Evolutionary conservation across 2,113 vertebrate genomes (phyloP).

Genomic region (Charadrius vociferus): DNA sequence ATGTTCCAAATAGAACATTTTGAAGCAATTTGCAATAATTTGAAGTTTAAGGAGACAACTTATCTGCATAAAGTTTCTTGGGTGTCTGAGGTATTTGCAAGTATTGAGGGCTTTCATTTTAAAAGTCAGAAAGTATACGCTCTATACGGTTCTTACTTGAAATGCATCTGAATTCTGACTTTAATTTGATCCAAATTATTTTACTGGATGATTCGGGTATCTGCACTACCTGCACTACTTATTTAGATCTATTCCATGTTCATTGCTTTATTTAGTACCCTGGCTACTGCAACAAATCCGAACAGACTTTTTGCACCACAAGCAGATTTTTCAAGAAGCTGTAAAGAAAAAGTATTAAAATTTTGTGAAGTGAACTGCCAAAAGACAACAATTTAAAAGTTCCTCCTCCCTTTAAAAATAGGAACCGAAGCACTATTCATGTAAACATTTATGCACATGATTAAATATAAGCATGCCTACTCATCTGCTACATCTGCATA

Average conservation of each 20-base stretch:
- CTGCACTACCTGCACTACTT: background rate
- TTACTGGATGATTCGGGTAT: background rate
- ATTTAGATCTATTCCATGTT: background rate
- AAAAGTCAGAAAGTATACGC: background rate
- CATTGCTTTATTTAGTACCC: background rate
- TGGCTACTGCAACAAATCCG: background rate
- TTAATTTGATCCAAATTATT: background rate
- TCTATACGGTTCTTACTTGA: background rate
- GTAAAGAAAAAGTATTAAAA: background rate
- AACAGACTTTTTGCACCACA: background rate
- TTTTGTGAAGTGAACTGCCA: background rate
- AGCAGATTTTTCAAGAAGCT: background rate
- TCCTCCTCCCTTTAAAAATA: background rate
- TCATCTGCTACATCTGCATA: slow-evolving; percentile 2
- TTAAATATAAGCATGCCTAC: background rate
- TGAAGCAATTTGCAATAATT: background rate
- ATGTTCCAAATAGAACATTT: background rate
- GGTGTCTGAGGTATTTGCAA: background rate
- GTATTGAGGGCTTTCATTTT: background rate
- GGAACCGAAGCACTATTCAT: background rate
- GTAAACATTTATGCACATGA: background rate
- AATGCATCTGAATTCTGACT: background rate
- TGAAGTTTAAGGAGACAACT: background rate
- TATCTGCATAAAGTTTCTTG: background rate
- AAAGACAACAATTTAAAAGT: background rate